These are phyloP conservation scores for Caenorhabditis parvicauda DNA, from an alignment of 2,888 invertebrate species.

Conservation along the genomic window DNA sequence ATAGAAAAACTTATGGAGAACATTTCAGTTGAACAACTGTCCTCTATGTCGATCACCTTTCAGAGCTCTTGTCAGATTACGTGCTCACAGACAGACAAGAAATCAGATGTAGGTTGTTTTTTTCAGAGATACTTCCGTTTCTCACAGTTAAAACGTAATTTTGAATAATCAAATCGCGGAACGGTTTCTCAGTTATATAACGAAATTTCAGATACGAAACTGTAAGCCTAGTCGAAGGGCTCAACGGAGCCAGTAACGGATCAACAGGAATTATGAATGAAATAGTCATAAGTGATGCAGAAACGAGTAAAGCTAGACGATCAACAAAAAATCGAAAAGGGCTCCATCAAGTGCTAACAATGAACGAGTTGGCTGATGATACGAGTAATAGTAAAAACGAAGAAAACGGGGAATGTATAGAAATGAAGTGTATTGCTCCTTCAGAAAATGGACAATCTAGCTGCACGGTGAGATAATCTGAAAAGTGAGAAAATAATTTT, in stretches of 20 bases:
- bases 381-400: not conserved
- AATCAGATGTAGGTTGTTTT: conserved; percentile 24
- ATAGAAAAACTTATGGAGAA: not conserved
- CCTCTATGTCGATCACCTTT: conserved; percentile 99
- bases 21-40: conserved; percentile 82
- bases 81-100: conserved; percentile 69
- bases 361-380: conserved; percentile 19
- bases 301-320: conserved; percentile 6
- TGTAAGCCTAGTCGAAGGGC: conserved; percentile 54
- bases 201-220: conserved; percentile 49
- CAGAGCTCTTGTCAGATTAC: conserved; percentile 88
- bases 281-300: conserved; percentile 12
- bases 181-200: not conserved
- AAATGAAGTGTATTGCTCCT: conserved; percentile 22
- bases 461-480: too few relatives aligned
- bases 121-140: conserved; percentile 6
- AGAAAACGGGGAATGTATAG: conserved; percentile 15
- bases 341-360: conserved; percentile 16
- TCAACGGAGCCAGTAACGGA: conserved; percentile 40
- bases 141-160: not conserved
- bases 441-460: conserved; percentile 3
- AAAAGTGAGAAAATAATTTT: too few relatives aligned
- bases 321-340: conserved; percentile 14
- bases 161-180: not conserved
- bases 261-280: conserved; percentile 10